Evolutionary conservation across 2,797 vertebrate species (phyloP).

Genomic region (Aulostomus chinensis): DNA sequence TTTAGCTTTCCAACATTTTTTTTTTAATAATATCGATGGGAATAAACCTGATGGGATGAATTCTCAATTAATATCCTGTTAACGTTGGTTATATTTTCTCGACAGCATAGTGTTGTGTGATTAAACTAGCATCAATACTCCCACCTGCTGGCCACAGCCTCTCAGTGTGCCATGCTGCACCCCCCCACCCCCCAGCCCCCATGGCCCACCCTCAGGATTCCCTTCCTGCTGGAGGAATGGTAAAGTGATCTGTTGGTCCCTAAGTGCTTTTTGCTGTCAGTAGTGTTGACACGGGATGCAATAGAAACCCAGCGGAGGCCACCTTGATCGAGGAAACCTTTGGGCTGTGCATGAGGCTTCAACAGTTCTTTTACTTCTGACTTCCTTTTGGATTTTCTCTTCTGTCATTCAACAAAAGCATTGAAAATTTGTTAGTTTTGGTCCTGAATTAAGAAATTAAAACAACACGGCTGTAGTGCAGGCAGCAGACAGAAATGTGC

Average conservation of each 20-base stretch:
- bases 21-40: too few relatives aligned
- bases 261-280: conserved; percentile 78
- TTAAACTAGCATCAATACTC: conserved; percentile 76
- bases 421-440: too few relatives aligned
- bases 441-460: too few relatives aligned
- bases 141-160: conserved; percentile 77
- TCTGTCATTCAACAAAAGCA: too few relatives aligned
- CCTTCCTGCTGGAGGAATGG: conserved; percentile 70
- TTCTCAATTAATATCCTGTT: conserved; percentile 12
- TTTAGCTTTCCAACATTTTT: too few relatives aligned
- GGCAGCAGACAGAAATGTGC: too few relatives aligned
- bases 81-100: neutral
- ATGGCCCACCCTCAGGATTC: conserved; percentile 46
- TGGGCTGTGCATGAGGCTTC: conserved; percentile 28
- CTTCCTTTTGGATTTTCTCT: neutral
- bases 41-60: conserved; percentile 4
- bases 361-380: neutral
- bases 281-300: conserved; percentile 75
- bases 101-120: neutral
- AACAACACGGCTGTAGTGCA: too few relatives aligned
- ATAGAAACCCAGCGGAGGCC: conserved; percentile 70
- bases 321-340: conserved; percentile 63
- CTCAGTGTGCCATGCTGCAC: conserved; percentile 25
- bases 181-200: conserved; percentile 37
- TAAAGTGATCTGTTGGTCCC: conserved; percentile 78